Percentiles rank a stretch among this genome's conserved stretches.
Evolutionary conservation across 2,888 invertebrate genomes (phyloP).

Genomic region (Zygogramma bicolorata): DNA sequence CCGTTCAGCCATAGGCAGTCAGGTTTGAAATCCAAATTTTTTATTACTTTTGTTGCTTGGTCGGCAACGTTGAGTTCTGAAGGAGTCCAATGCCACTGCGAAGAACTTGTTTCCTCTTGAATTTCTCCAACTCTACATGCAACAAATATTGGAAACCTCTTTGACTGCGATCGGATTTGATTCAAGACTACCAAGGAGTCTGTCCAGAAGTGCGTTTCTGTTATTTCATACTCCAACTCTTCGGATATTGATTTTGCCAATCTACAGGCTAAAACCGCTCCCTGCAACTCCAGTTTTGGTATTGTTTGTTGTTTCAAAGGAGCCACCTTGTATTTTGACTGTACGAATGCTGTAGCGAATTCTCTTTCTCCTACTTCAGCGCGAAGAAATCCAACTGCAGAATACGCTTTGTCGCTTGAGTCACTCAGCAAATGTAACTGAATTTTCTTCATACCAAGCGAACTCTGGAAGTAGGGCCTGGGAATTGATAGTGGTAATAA

Average conservation of each 20-base stretch:
- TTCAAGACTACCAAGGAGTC: no score
- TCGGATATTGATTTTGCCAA: not conserved
- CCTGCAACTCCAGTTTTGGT: not conserved
- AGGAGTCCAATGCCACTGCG: not conserved
- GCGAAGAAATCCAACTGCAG: not conserved
- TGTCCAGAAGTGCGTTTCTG: no score
- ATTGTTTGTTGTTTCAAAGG: not conserved
- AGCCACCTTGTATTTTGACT: not conserved
- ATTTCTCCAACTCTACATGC: not conserved
- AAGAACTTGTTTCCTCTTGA: not conserved
- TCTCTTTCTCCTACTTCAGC: not conserved
- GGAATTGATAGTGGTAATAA: not conserved
- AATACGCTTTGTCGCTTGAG: not conserved
- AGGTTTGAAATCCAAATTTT: not conserved
- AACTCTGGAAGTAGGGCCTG: not conserved
- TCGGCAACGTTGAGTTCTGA: not conserved
- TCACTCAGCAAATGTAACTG: not conserved
- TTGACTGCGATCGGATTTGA: no score
- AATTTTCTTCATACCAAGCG: not conserved
- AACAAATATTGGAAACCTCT: no score
- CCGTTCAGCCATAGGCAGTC: not conserved
- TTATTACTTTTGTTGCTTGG: not conserved
- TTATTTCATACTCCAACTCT: no score
- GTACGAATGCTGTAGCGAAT: not conserved
- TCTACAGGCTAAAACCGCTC: not conserved